Percentiles rank a stretch among this genome's conserved stretches.
Evolutionary conservation across 2,797 vertebrate species (phyloP).

Genomic region (Spea hammondii): DNA sequence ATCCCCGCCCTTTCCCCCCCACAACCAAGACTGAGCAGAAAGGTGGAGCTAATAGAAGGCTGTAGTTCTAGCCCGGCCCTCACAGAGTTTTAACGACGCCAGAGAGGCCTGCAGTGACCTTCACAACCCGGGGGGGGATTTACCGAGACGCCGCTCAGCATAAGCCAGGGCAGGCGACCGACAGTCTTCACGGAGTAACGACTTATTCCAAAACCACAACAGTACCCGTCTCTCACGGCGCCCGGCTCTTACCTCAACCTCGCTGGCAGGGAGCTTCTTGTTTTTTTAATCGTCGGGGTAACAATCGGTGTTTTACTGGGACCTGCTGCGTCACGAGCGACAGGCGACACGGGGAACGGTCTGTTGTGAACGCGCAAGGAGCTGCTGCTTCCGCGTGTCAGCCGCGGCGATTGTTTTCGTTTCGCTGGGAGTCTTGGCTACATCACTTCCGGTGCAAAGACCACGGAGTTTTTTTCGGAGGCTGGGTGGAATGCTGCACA

Average conservation of each 20-base stretch:
- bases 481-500: background rate
- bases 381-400: constrained; percentile 31
- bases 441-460: constrained; percentile 37
- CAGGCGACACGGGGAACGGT: background rate
- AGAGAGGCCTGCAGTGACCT: constrained; percentile 31
- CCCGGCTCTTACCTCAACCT: background rate
- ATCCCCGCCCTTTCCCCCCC: background rate
- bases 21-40: background rate
- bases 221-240: too few species aligned
- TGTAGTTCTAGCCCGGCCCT: constrained; percentile 9
- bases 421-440: background rate
- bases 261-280: too few species aligned
- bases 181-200: background rate
- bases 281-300: too few species aligned
- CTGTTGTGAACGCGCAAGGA: background rate
- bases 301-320: background rate
- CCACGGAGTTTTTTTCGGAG: background rate
- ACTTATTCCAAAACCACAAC: too few species aligned
- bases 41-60: background rate
- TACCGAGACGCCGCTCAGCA: background rate
- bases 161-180: too few species aligned
- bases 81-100: constrained; percentile 17
- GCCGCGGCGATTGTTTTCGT: constrained; percentile 31
- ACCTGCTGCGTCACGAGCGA: background rate
- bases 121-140: background rate